A percentile compares a stretch with the other conserved stretches of the same genome.
phyloP scores from a whole-genome alignment of 2,888 invertebrate genomes.

The Exephanes ischioxanthus region DNA sequence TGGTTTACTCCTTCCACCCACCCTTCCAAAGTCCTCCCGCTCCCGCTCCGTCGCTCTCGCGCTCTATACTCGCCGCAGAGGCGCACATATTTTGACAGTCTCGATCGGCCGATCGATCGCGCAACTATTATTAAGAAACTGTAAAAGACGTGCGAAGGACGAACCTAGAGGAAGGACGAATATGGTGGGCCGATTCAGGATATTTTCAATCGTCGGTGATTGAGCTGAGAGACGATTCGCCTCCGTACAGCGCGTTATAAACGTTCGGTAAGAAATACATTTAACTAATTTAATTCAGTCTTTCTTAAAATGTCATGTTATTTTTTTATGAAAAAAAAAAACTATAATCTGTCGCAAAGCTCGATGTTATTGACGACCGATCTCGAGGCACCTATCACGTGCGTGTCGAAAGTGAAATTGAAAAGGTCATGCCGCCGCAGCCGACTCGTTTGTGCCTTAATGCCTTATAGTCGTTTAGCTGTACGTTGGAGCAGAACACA shows the following conservation, averaged over 20 bases:
- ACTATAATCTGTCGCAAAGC: not conserved
- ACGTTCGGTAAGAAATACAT: slow-evolving; percentile 2
- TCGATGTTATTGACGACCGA: not conserved
- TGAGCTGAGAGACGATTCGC: slow-evolving; percentile 3
- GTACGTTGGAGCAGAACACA: not conserved
- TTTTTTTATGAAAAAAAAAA: not conserved
- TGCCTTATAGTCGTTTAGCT: not conserved
- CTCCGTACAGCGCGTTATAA: not conserved
- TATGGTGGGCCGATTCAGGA: slow-evolving; percentile 22
- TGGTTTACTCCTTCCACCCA: not conserved
- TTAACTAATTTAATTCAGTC: not conserved
- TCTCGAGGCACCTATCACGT: slow-evolving; percentile 37
- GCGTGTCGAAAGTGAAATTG: slow-evolving; percentile 53
- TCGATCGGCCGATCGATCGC: slow-evolving; percentile 27
- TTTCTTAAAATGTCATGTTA: too few species aligned
- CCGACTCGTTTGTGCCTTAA: not conserved
- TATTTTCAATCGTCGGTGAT: slow-evolving; percentile 22
- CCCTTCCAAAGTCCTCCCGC: slow-evolving; percentile 3
- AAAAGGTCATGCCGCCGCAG: slow-evolving; percentile 41
- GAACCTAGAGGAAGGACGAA: not conserved
- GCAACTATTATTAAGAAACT: not conserved
- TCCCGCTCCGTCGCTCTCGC: not conserved
- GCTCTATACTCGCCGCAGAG: not conserved
- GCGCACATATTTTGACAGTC: slow-evolving; percentile 17
- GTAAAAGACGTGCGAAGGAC: not conserved